These are phyloP conservation scores for Drepanosiphum platanoidis DNA, from an alignment of 2,888 invertebrate genomes.

Conservation along the genomic window DNA sequence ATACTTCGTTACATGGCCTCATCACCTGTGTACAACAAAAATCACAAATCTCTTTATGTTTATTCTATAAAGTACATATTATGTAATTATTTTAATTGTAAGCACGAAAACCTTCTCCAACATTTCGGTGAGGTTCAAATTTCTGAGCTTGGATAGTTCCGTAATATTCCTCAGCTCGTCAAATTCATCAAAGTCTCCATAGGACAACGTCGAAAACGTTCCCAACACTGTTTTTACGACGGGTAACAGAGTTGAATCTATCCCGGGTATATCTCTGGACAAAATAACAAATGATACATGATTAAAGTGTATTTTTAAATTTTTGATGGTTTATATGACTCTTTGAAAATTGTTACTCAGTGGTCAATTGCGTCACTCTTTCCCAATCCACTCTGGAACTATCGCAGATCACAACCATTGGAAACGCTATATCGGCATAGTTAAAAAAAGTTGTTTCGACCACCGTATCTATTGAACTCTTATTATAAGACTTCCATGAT, in stretches of 20 bases:
- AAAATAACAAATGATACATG: neutral
- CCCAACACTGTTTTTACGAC: slow-evolving; percentile 61
- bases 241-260: slow-evolving; percentile 5
- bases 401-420: slow-evolving; percentile 66
- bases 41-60: neutral
- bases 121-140: slow-evolving; percentile 41
- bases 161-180: slow-evolving; percentile 62
- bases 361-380: slow-evolving; percentile 63
- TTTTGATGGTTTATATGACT: neutral
- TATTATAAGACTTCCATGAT: slow-evolving; percentile 59
- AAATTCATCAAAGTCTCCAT: slow-evolving; percentile 66
- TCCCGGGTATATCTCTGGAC: slow-evolving; percentile 17
- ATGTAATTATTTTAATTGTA: no score
- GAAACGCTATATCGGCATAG: slow-evolving; percentile 66
- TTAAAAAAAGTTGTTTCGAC: slow-evolving; percentile 66
- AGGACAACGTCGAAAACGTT: slow-evolving; percentile 65
- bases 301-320: no score
- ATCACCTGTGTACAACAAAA: slow-evolving; percentile 64
- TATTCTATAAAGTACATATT: neutral
- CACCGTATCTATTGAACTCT: slow-evolving; percentile 65
- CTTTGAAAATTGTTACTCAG: neutral
- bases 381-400: slow-evolving; percentile 66
- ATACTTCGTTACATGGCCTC: slow-evolving; percentile 67
- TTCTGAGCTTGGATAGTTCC: neutral
- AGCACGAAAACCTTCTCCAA: neutral